Base-by-base conservation (phyloP, 2,113 vertebrate genomes). In the Himantopus leucocephalus region DNA sequence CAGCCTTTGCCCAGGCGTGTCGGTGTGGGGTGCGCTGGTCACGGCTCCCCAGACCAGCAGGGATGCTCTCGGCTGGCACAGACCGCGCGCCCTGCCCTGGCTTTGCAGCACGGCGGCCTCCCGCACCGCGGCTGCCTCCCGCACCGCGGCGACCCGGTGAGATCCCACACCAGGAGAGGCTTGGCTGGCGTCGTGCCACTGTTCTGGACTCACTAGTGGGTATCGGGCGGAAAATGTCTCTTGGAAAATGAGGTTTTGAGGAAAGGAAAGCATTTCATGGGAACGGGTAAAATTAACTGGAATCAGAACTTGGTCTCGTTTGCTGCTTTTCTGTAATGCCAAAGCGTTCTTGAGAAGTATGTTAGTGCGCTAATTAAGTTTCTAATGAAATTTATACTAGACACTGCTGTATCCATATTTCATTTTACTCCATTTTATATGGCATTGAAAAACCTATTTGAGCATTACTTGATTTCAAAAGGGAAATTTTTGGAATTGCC, bases 201-300 rank as follows among this genome's bases (percentile, higher is more conserved):
- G 30, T 9, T 29, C 18, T 8, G 30, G 39, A 5, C 88, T 73
- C 47, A 0, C 9, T 9, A 24, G 37, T 12, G 58, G 34, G 0
- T 5, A 10, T 0, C 7, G 1, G 41, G 8, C 52, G 23, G 35
- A 23, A 76, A 85, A 50, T 0, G 5, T 7, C 56, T 35, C 94
- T 50, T 60, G 78, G 41, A 47, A 74, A 83, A 67, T 1, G 24
- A 55, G 14, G 12, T 27, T 91, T 37, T 35, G 60, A 64, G 59
- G 17, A 35, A 41, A 55, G 29, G 30, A 34, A 45, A 55, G 29
- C 17, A 18, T 68, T 77, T 47, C 6, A 45, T 5, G 22, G 48
- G 64, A 70, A 55, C 10, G 27, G 1, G 5, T 52, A 43, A 60
- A 53, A 29, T 43, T 55, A 15, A 21, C 10, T 2, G n/a, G 60